Percentiles rank a stretch among this genome's conserved stretches.
These are phyloP conservation scores for Morelia viridis DNA, from an alignment of 2,797 vertebrate genomes.

Conservation along the genomic window DNA sequence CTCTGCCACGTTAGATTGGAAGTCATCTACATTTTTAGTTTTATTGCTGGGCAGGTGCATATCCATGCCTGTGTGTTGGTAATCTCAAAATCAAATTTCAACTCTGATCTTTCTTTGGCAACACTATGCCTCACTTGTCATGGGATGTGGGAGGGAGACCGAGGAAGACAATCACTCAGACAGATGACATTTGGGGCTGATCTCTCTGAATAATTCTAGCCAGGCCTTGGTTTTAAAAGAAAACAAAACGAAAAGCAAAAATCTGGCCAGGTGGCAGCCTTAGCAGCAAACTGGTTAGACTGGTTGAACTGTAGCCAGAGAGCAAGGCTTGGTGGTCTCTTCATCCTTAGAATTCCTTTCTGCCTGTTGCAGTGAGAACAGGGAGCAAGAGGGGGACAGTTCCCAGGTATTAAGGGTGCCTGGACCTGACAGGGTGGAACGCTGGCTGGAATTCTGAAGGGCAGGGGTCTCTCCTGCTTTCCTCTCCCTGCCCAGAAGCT, in stretches of 20 bases:
- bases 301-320: neutral
- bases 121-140: neutral
- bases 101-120: neutral
- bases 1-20: neutral
- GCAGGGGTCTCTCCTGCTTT: conserved; percentile 14
- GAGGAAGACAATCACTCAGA: neutral
- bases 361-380: neutral
- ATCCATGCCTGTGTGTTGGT: neutral
- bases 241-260: conserved; percentile 1
- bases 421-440: neutral
- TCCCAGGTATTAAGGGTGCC: neutral
- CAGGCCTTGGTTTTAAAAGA: neutral
- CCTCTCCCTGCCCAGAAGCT: conserved; percentile 21
- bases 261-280: neutral
- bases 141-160: neutral
- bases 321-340: conserved; percentile 14
- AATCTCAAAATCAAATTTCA: neutral
- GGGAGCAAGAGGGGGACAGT: neutral
- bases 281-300: conserved; percentile 7
- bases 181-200: neutral
- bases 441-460: conserved; percentile 2
- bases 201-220: neutral
- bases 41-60: neutral
- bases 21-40: neutral
- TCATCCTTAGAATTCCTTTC: neutral